These are phyloP conservation scores for Ptilodon capucinus DNA, from an alignment of 2,888 invertebrate species.

Conservation along the genomic window DNA sequence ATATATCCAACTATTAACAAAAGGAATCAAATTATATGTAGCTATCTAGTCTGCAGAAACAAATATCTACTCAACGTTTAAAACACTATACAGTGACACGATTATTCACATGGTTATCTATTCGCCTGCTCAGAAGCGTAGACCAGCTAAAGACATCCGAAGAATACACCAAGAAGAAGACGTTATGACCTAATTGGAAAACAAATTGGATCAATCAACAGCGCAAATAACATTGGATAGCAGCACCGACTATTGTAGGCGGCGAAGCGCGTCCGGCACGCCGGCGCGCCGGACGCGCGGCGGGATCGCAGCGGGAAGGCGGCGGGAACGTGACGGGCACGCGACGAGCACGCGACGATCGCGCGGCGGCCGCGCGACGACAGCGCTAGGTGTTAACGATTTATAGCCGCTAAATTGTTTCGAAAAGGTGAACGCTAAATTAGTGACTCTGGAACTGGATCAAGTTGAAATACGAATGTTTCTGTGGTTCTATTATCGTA, in stretches of 20 bases:
- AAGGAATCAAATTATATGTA: too few relatives aligned
- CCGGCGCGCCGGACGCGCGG: conserved; percentile 24
- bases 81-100: too few relatives aligned
- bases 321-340: conserved; percentile 34
- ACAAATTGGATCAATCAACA: conserved; percentile 30
- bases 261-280: conserved; percentile 27
- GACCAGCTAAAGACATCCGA: background rate
- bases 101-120: too few relatives aligned
- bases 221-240: conserved; percentile 50
- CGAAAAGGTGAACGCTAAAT: conserved; percentile 65
- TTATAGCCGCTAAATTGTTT: conserved; percentile 65
- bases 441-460: conserved; percentile 31
- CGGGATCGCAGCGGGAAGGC: conserved; percentile 34
- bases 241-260: conserved; percentile 18
- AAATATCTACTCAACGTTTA: too few relatives aligned
- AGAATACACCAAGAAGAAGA: background rate
- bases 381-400: conserved; percentile 57
- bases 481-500: conserved; percentile 19
- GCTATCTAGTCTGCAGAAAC: too few relatives aligned
- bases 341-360: conserved; percentile 34
- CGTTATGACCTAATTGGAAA: conserved; percentile 14
- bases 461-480: conserved; percentile 29
- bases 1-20: too few relatives aligned
- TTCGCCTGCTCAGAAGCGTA: too few relatives aligned
- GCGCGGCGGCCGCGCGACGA: conserved; percentile 45